phyloP scores from a whole-genome alignment of 2,113 vertebrate genomes.

The Lophotis ruficrista region DNA sequence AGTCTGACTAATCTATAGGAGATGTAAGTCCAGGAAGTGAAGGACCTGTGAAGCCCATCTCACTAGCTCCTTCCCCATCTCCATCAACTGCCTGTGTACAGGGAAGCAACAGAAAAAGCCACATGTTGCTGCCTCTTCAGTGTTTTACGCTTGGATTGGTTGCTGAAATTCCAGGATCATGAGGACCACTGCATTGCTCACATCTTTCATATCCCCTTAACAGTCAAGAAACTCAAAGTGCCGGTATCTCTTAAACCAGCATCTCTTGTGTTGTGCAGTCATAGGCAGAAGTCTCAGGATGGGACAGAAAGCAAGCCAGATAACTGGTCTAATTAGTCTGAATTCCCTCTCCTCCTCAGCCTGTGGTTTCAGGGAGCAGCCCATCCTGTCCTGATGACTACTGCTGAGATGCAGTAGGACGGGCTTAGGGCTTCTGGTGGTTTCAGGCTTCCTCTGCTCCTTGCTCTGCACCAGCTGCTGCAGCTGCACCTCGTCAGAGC shows the following conservation, averaged over 20 bases:
- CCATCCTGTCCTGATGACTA: background rate
- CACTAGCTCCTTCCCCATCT: background rate
- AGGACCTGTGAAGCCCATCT: background rate
- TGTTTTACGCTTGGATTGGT: background rate
- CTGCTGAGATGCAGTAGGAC: background rate
- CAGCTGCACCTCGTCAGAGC: constrained; percentile 39
- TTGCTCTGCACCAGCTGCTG: background rate
- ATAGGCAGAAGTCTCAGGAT: background rate
- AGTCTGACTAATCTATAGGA: background rate
- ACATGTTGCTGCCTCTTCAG: background rate
- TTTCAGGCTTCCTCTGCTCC: background rate
- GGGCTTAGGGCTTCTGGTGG: background rate
- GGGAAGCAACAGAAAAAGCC: background rate
- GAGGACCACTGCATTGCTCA: background rate
- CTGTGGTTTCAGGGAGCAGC: background rate
- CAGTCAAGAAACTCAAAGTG: background rate
- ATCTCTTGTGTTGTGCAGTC: background rate
- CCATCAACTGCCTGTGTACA: background rate
- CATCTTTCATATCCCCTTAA: background rate
- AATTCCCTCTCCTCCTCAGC: background rate
- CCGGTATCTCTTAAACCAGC: background rate
- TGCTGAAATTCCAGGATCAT: background rate
- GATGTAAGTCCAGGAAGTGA: background rate
- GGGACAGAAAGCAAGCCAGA: background rate
- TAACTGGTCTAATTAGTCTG: background rate